Conservation (phyloP, 2,113 vertebrate species). For the Bubo scandiacus region DNA sequence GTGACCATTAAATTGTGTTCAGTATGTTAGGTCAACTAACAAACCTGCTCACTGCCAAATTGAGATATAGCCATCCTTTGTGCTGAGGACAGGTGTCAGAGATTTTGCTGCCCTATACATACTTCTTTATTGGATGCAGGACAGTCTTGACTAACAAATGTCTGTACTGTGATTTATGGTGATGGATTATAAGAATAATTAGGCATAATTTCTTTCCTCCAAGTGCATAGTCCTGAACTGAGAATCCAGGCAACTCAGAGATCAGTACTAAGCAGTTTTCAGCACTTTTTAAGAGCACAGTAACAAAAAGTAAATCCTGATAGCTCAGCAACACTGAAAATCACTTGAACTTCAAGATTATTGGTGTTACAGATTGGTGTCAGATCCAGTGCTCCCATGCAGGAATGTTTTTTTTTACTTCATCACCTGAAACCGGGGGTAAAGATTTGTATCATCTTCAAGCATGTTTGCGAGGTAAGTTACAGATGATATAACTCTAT, state of each 20-base stretch:
- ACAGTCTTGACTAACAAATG: background rate
- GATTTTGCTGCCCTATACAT: background rate
- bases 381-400: background rate
- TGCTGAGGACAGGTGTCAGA: background rate
- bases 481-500: slow-evolving; percentile 77
- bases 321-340: background rate
- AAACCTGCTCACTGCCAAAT: background rate
- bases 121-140: background rate
- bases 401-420: background rate
- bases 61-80: background rate
- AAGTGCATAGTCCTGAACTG: background rate
- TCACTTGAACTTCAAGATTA: background rate
- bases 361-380: background rate
- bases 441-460: slow-evolving; percentile 74
- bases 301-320: background rate
- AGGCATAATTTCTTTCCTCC: background rate
- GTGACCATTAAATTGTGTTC: background rate
- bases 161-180: background rate
- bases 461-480: slow-evolving; percentile 88
- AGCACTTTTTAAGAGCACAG: background rate
- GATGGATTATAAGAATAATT: background rate
- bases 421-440: slow-evolving; percentile 84
- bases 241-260: background rate
- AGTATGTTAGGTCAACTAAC: background rate
- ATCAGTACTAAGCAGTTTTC: background rate